phyloP scores from a whole-genome alignment of 2,888 invertebrate species.

The Noctua pronuba region DNA sequence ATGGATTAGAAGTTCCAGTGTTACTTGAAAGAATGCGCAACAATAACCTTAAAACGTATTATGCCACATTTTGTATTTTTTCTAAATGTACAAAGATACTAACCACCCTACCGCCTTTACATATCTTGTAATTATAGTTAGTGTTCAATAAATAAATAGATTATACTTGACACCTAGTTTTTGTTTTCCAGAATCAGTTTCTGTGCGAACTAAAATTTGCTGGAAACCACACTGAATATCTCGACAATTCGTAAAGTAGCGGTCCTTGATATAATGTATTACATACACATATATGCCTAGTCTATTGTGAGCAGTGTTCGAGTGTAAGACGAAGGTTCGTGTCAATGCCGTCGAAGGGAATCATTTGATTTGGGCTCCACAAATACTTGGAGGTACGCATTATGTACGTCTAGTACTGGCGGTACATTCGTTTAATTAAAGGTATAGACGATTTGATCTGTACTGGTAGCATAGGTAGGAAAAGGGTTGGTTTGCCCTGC shows the following conservation, averaged over 20 bases:
- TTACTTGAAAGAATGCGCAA: not conserved
- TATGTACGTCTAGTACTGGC: constrained; percentile 5
- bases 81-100: not conserved
- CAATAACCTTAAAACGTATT: not conserved
- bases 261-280: constrained; percentile 19
- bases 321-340: constrained; percentile 51
- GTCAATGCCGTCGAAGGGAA: constrained; percentile 39
- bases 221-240: not conserved
- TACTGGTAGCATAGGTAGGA: not conserved
- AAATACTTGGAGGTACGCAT: constrained; percentile 25
- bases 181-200: not conserved
- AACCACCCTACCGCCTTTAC: not conserved
- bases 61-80: not conserved
- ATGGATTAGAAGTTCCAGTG: not conserved
- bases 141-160: not conserved
- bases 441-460: not conserved
- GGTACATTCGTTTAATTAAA: constrained; percentile 23
- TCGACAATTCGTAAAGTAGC: constrained; percentile 6
- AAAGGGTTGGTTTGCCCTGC: not conserved
- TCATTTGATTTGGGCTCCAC: constrained; percentile 53
- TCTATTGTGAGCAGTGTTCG: constrained; percentile 44
- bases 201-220: constrained; percentile 1
- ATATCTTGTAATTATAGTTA: not conserved
- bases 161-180: not conserved
- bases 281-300: constrained; percentile 1